Base-by-base conservation (phyloP, 2,797 vertebrate species). In the Myotis vivesi region DNA sequence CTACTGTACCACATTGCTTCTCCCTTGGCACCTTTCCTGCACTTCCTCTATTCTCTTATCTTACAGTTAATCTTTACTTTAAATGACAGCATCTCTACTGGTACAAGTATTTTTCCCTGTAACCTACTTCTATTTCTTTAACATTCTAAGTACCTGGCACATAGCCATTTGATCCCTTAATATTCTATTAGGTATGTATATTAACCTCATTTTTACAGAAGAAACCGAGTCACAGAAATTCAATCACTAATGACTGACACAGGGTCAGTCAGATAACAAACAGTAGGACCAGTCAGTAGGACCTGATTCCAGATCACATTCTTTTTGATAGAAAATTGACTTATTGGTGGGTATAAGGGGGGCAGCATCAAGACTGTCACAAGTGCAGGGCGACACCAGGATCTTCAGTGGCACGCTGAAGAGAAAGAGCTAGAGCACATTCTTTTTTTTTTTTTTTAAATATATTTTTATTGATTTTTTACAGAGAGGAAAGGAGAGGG, bases 221-320 rank as follows among this genome's bases (percentile, higher is more conserved):
- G 64, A 92, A 95, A 92, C 19, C 1, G n/a, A 89, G 71, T 87
- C 75, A 91, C 12, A 72, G 86, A 80, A 91, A 85, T 33, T 49
- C 79, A 30, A 69, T 66, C 66, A 86, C 51, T 87, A 68, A 25
- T 66, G n/a, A 33, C n/a, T 38, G 30, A 49, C 8, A 93, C 16
- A 23, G 20, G 12, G 46, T 89, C 28, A 77, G 49, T 62, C 44
- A 59, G 38, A 38, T 46, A 38, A 66, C 38, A 71, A 68, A 30
- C 7, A 81, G 30, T 1, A 86, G 38, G 33, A 57, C 46, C 53
- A 84, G 28, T 84, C 25, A 59, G 11, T 59, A 59, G 25, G 36
- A 25, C 8, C 2, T 66, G 55, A 92, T 25, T 76, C 41, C 38
- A 87, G 5, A 69, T 19, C 20, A 33, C 8, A 22, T 33, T 62